Evolutionary conservation across 1,140 invertebrate species (phyloP), one percentile per base, ranked within the genome.

Genomic region (Aphaenogaster floridana): DNA sequence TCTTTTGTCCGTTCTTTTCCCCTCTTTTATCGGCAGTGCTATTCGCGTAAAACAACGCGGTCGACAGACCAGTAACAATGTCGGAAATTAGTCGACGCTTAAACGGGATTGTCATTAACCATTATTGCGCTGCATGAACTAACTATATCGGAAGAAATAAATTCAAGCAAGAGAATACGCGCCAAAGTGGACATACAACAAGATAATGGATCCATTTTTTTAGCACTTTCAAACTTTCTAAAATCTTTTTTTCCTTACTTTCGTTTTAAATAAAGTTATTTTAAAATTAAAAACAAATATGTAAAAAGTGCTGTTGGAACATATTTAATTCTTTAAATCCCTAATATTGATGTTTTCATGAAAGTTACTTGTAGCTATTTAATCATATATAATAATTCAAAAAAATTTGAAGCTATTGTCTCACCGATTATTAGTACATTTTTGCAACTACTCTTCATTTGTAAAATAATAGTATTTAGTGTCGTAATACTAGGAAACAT

Each of bases 71-170:
- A 66, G 63, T 88, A 91, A 89, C 90, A 87, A 91, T 86, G 88
- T 91, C 76, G 85, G 80, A 91, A 91, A 91, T 91, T 91, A 88
- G 63, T 77, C 45, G 88, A 63, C 57, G 39, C 79, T 88, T 83
- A 80, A 76, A 74, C n/a, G 57, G 86, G 42, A 76, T 87, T 63
- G 72, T 89, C 76, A 89, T 91, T 91, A 89, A 87, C 72, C 48
- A 48, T 64, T 61, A 28, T 74, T 50, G 68, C 52, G 28, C 13
- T 2, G 21, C 72, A 80, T 79, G 28, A 59, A 64, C 34, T 61
- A 83, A 45, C 74, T 86, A 85, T 59, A 59, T 54, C 76, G 57
- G 6, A 85, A 78, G n/a, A 68, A 88, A 80, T 86, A 88, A 83
- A 86, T 79, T 88, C 50, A 45, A 39, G 13, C 17, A 59, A 79